phyloP scores from a whole-genome alignment of 2,797 vertebrate species.

The Microctenopoma steveboyesi region DNA sequence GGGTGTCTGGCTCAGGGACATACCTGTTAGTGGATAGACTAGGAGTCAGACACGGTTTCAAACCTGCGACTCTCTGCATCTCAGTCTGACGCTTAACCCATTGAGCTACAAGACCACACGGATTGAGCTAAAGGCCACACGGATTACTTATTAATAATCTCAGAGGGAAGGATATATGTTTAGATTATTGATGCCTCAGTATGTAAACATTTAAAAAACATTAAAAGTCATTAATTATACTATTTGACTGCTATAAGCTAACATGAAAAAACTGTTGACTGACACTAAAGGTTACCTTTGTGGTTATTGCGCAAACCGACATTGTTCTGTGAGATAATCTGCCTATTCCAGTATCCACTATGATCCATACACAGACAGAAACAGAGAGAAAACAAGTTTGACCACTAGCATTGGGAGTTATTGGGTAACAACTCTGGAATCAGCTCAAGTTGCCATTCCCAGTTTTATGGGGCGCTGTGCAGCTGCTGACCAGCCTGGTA shows the following conservation, averaged over 20 bases:
- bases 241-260: constrained; percentile 2
- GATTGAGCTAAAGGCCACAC: too few relatives aligned
- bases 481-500: constrained; percentile 59
- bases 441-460: constrained; percentile 53
- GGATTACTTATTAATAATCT: constrained; percentile 6
- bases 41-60: too few relatives aligned
- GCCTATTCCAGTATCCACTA: constrained; percentile 8
- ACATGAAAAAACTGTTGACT: background rate
- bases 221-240: constrained; percentile 19
- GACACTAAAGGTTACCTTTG: constrained; percentile 1
- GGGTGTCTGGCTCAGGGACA: too few relatives aligned
- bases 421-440: constrained; percentile 62
- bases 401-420: constrained; percentile 42
- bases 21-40: too few relatives aligned
- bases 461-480: constrained; percentile 50
- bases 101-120: too few relatives aligned
- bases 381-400: constrained; percentile 47
- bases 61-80: too few relatives aligned
- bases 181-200: background rate
- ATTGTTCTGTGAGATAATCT: constrained; percentile 19
- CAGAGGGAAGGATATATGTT: constrained; percentile 20
- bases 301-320: background rate
- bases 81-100: too few relatives aligned
- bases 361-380: constrained; percentile 21
- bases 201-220: constrained; percentile 12